Conservation (phyloP, 1,140 invertebrate species). For the Uloborus diversus region DNA sequence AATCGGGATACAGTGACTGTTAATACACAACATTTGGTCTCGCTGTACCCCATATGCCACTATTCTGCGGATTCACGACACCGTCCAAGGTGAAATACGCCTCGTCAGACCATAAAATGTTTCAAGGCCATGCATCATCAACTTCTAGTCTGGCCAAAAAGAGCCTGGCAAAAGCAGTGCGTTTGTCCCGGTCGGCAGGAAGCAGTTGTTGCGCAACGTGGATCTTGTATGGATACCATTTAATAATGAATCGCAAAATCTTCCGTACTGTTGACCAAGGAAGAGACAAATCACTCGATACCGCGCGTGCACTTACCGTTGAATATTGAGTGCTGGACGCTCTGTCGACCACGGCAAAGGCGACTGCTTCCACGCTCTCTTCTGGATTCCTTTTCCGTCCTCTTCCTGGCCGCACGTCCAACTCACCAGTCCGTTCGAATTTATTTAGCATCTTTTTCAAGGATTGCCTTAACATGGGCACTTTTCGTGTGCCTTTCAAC, state of each 20-base stretch:
- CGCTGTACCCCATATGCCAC: background rate
- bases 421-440: background rate
- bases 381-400: too few relatives aligned
- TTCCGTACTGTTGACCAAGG: background rate
- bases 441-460: background rate
- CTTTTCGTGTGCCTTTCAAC: too few relatives aligned
- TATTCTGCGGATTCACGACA: background rate
- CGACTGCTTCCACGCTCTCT: background rate
- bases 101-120: background rate
- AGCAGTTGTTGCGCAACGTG: background rate
- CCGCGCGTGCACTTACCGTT: background rate
- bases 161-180: background rate
- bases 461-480: background rate
- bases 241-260: background rate
- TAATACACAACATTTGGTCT: background rate
- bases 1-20: background rate
- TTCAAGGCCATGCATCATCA: background rate
- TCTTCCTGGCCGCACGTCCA: background rate
- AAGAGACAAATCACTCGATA: background rate
- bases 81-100: background rate
- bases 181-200: background rate
- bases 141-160: conserved; percentile 1
- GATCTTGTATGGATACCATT: conserved; percentile 11
- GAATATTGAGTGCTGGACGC: too few relatives aligned
- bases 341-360: too few relatives aligned